Evolutionary conservation across 2,113 vertebrate species (phyloP).

Genomic region (Sciurus niger): DNA sequence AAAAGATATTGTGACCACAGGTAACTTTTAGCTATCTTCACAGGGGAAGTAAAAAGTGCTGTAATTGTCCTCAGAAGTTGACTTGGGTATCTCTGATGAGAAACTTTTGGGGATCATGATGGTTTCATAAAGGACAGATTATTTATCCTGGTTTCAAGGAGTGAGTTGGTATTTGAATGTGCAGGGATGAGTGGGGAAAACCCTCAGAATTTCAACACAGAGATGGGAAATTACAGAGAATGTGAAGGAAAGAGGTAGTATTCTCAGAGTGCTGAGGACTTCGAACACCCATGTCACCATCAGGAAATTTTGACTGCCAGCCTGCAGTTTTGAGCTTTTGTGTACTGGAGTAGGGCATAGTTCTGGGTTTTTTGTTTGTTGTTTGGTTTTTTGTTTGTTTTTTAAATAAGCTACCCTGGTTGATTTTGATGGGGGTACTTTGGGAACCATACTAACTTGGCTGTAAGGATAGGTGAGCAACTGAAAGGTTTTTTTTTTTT

Average conservation of each 20-base stretch:
- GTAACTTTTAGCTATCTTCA: not conserved
- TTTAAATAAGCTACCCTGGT: not conserved
- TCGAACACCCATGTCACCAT: not conserved
- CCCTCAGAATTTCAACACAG: not conserved
- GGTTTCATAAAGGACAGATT: not conserved
- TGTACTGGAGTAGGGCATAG: not conserved
- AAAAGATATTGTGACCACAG: not conserved
- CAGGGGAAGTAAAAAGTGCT: not conserved
- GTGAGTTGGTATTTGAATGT: conserved; percentile 14
- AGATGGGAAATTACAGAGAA: not conserved
- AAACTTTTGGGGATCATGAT: not conserved
- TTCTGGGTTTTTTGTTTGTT: not conserved
- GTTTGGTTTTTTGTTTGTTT: not conserved
- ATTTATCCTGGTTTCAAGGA: not conserved
- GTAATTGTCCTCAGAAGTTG: not conserved
- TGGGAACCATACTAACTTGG: not conserved
- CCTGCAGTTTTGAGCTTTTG: conserved; percentile 37
- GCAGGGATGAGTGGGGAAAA: not conserved
- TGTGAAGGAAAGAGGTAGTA: not conserved
- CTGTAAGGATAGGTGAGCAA: not conserved
- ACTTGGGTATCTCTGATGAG: not conserved
- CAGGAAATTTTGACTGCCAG: not conserved
- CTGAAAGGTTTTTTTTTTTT: not conserved
- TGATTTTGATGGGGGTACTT: conserved; percentile 38
- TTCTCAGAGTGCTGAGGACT: not conserved